Conservation (phyloP, 1,140 invertebrate genomes). For the Drosophila arizonae region DNA sequence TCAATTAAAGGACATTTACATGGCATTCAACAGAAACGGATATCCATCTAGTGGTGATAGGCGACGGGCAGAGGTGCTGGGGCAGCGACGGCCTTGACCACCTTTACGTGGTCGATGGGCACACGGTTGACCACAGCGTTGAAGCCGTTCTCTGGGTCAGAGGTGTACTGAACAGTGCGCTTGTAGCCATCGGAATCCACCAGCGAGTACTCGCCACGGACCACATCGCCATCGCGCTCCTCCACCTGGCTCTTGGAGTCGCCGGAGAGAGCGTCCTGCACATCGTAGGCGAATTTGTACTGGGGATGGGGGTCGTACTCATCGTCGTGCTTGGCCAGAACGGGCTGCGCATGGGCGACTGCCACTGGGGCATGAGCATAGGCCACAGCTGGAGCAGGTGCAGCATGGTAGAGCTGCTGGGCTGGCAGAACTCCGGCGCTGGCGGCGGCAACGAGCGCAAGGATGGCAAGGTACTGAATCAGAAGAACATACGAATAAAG, state of each 20-base stretch:
- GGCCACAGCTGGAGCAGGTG: constrained; percentile 30
- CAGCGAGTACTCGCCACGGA: constrained; percentile 86
- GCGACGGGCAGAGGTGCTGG: constrained; percentile 57
- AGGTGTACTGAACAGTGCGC: constrained; percentile 82
- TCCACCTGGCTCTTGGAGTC: constrained; percentile 86
- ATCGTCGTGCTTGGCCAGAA: constrained; percentile 64
- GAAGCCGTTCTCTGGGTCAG: constrained; percentile 81
- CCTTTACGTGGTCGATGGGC: constrained; percentile 61
- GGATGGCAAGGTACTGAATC: constrained; percentile 59
- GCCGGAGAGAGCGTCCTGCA: constrained; percentile 72
- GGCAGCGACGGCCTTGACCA: constrained; percentile 64
- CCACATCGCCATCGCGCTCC: constrained; percentile 85
- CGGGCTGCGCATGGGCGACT: constrained; percentile 64
- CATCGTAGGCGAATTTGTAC: constrained; percentile 63
- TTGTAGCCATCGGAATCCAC: constrained; percentile 86
- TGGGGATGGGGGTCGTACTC: constrained; percentile 82
- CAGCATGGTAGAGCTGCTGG: constrained; percentile 60
- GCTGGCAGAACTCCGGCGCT: constrained; percentile 65
- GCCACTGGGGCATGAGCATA: constrained; percentile 58
- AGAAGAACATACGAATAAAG: background rate
- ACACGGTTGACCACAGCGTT: constrained; percentile 81
- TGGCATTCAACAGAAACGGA: constrained; percentile 17
- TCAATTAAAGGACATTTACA: constrained; percentile 22
- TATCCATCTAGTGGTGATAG: constrained; percentile 36
- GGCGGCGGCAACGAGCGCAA: constrained; percentile 65